phyloP scores from a whole-genome alignment of 2,113 vertebrate species.

The Alectura lathami region DNA sequence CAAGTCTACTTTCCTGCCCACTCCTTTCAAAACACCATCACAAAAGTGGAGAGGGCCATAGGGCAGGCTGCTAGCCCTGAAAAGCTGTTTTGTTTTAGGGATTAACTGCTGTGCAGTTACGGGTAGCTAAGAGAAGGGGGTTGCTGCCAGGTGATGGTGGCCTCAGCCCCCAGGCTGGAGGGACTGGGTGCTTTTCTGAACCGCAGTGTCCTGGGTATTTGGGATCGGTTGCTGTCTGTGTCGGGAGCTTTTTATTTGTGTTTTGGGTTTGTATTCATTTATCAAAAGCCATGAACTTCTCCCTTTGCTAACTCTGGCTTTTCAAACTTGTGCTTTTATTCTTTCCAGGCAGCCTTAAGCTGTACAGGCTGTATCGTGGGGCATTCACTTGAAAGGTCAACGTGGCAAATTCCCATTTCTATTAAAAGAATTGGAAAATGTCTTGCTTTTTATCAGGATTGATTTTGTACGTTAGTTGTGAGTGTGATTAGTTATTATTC shows the following conservation, averaged over 20 bases:
- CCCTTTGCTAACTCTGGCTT: background rate
- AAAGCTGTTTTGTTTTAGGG: background rate
- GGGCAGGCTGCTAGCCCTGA: background rate
- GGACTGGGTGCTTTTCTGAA: background rate
- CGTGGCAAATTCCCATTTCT: background rate
- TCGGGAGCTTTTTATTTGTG: background rate
- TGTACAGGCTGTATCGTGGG: background rate
- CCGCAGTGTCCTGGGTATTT: rapidly evolving
- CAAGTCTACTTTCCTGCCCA: background rate
- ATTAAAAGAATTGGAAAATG: background rate
- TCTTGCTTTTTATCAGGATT: background rate
- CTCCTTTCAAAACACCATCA: too few species aligned
- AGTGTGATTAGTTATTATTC: background rate
- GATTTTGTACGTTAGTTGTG: background rate
- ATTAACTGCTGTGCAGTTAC: background rate
- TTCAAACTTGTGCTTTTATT: background rate
- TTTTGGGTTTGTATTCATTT: background rate
- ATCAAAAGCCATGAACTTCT: background rate
- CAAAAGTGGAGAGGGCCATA: background rate
- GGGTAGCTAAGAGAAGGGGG: background rate
- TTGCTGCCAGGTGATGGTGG: background rate
- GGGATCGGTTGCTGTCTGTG: background rate
- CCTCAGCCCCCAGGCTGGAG: background rate
- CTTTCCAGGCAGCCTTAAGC: background rate
- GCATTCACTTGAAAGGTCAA: background rate